Evolutionary conservation across 2,888 invertebrate genomes (phyloP), one percentile per base, ranked within the genome.

Genomic region (Rhagophthalmus giganteus): DNA sequence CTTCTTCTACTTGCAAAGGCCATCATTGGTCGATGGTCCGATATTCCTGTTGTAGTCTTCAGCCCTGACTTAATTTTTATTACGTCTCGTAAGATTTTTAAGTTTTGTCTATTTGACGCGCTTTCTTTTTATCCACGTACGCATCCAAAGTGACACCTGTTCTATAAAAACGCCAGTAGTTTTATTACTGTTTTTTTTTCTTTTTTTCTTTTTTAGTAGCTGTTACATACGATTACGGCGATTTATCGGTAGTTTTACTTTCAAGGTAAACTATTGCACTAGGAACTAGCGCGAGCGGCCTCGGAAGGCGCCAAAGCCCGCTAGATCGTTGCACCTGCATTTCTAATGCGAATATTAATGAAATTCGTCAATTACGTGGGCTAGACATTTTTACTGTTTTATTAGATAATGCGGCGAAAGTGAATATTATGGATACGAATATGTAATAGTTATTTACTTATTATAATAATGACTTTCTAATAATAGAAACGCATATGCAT

Each of bases 11-110:
- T 64, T 55, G 64, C 63, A 51, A 60, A 62, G 59, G 54, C 59
- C 60, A 66, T 62, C 65, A 65, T 67, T 64, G 67, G 66, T 57
- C 54, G 66, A 61, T 60, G 64, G 58, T 58, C 54, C 32, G 41
- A 38, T 41, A 38, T 45, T 52, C 37, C 39, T 44, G 33, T 54
- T 51, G 50, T 33, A 46, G 42, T 54, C 50, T 45, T 54, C 30
- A 39, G 41, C 48, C 46, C 40, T 54, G 47, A 52, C 37, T 54
- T 33, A 54, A 48, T 54, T 48, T 54, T 52, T 54, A n/a, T 42
- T 25, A 28, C 32, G 16, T 26, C 27, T 24, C 47, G 28, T 47
- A 39, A 40, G 40, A 48, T 41, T 41, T 15, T 11, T 20, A 25
- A 20, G 20, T n/a, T n/a, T n/a, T n/a, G n/a, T n/a, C n/a, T 3